Conservation (phyloP, 2,888 invertebrate genomes). For the Drosophila pseudotakahashii region DNA sequence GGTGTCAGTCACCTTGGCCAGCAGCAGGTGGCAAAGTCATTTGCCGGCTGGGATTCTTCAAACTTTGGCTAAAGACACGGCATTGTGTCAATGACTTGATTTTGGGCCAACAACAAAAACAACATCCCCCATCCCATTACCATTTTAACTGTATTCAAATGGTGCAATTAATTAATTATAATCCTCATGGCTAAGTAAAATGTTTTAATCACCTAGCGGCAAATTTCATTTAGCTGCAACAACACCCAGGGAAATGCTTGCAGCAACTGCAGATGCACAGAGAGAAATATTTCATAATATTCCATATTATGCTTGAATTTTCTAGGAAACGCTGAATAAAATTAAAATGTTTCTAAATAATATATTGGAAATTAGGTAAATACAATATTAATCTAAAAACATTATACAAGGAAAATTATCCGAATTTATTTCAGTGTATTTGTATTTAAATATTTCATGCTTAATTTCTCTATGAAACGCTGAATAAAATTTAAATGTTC, state of each 20-base stretch:
- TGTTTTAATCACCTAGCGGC: conserved; percentile 55
- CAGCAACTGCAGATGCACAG: conserved; percentile 4
- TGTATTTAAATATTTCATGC: too few species aligned
- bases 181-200: conserved; percentile 29
- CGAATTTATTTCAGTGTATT: too few species aligned
- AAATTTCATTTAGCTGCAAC: conserved; percentile 69
- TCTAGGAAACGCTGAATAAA: too few species aligned
- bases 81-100: conserved; percentile 55
- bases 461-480: too few species aligned
- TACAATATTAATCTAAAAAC: too few species aligned
- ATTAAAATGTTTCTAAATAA: too few species aligned
- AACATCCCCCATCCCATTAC: neutral
- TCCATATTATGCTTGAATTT: neutral
- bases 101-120: conserved; percentile 3
- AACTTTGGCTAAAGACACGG: conserved; percentile 4
- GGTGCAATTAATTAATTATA: conserved; percentile 41
- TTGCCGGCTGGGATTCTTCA: conserved; percentile 9
- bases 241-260: conserved; percentile 55
- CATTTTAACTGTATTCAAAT: conserved; percentile 22
- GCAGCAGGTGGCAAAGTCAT: conserved; percentile 32
- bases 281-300: neutral
- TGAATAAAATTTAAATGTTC: too few species aligned
- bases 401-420: too few species aligned
- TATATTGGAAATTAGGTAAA: too few species aligned
- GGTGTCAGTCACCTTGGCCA: conserved; percentile 71